Percentiles rank a stretch among this genome's conserved stretches.
phyloP scores from a whole-genome alignment of 1,140 invertebrate species.

The Lordiphosa mommai region DNA sequence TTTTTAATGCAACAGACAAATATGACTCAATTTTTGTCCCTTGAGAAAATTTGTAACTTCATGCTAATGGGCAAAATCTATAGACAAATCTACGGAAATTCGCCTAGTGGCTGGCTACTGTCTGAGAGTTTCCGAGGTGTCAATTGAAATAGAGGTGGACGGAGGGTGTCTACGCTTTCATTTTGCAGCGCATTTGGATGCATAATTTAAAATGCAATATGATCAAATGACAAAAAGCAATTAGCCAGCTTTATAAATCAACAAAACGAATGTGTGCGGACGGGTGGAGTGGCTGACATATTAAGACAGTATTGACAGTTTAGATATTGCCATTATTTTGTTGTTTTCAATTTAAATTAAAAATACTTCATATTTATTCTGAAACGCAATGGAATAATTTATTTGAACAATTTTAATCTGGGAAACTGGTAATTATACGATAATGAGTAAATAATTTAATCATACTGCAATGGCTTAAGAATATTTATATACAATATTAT shows the following conservation, averaged over 20 bases:
- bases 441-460: too few relatives aligned
- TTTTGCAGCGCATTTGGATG: constrained; percentile 16
- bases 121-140: constrained; percentile 17
- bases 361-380: too few relatives aligned
- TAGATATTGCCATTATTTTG: too few relatives aligned
- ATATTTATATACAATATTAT: too few relatives aligned
- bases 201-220: constrained; percentile 39
- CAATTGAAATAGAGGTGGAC: too few relatives aligned
- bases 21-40: constrained; percentile 46
- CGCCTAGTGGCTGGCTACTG: constrained; percentile 8
- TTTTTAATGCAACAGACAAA: constrained; percentile 23
- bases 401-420: too few relatives aligned
- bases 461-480: too few relatives aligned
- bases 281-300: neutral
- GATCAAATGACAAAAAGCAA: constrained; percentile 51
- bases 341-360: too few relatives aligned
- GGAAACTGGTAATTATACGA: too few relatives aligned
- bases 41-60: constrained; percentile 45
- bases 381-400: too few relatives aligned
- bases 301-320: too few relatives aligned
- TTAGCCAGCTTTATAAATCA: constrained; percentile 52
- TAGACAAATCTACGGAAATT: constrained; percentile 7
- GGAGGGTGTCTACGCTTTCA: neutral
- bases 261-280: constrained; percentile 17
- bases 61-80: constrained; percentile 61